These are phyloP conservation scores for Megalurothrips usitatus DNA, from an alignment of 2,888 invertebrate species.

Conservation along the genomic window DNA sequence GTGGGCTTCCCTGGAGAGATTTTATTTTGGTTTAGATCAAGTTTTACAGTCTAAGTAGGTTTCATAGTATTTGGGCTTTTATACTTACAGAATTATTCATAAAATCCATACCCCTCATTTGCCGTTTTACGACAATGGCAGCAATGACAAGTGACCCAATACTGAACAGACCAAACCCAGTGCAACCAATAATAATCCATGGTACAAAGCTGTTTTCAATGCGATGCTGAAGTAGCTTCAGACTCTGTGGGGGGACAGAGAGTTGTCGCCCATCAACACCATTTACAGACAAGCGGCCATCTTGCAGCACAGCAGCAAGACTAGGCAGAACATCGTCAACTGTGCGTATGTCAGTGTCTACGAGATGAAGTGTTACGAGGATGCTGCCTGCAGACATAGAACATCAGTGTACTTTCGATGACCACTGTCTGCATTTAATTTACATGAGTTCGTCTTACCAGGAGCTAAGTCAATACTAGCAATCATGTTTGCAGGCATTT, in stretches of 20 bases:
- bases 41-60: not conserved
- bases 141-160: not conserved
- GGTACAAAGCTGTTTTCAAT: not conserved
- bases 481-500: slow-evolving; percentile 17
- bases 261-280: not conserved
- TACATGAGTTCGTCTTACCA: not conserved
- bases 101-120: not conserved
- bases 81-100: not conserved
- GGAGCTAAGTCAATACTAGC: not conserved
- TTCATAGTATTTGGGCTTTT: not conserved
- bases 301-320: not conserved
- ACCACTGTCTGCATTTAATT: not conserved
- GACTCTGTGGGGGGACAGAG: not conserved
- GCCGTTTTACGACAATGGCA: not conserved
- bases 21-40: not conserved
- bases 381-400: not conserved
- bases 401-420: not conserved
- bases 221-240: not conserved
- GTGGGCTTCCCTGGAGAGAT: not conserved
- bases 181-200: not conserved
- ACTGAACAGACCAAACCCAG: not conserved
- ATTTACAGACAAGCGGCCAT: not conserved
- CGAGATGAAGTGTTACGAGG: not conserved
- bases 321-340: not conserved
- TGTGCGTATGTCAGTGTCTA: not conserved